phyloP scores from a whole-genome alignment of 2,888 invertebrate species.

The Cistogaster globosa region DNA sequence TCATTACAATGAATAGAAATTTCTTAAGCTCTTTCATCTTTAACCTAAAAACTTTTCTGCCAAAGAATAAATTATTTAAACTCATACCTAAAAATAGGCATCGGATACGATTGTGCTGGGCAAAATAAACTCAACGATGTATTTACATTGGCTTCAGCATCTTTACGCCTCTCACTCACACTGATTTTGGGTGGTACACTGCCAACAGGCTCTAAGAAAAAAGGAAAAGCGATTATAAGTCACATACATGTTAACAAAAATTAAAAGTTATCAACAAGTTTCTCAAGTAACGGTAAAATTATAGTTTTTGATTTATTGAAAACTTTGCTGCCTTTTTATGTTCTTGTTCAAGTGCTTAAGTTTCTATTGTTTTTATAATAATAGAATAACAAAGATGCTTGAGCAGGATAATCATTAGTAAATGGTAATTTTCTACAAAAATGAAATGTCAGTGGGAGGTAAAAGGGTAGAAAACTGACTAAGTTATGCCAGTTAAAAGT shows the following conservation, averaged over 20 bases:
- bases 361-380: conserved; percentile 4
- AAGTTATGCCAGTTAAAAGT: too few species aligned
- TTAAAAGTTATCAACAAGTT: neutral
- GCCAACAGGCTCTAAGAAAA: conserved; percentile 84
- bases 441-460: neutral
- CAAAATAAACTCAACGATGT: conserved; percentile 87
- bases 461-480: neutral
- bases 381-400: conserved; percentile 40
- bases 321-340: conserved; percentile 64
- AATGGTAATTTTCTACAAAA: conserved; percentile 19
- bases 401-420: conserved; percentile 40
- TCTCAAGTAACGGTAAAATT: conserved; percentile 41
- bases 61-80: neutral
- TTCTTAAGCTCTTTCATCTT: too few species aligned
- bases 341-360: conserved; percentile 29
- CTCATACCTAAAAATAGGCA: conserved; percentile 84
- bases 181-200: conserved; percentile 84
- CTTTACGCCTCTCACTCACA: conserved; percentile 86
- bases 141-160: conserved; percentile 82
- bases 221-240: conserved; percentile 14
- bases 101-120: conserved; percentile 89
- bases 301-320: conserved; percentile 55
- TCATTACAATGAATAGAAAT: too few species aligned
- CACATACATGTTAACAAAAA: conserved; percentile 1
- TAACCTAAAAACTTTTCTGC: neutral